Evolutionary conservation across 2,113 vertebrate genomes (phyloP).

Genomic region (Tachysurus fulvidraco): DNA sequence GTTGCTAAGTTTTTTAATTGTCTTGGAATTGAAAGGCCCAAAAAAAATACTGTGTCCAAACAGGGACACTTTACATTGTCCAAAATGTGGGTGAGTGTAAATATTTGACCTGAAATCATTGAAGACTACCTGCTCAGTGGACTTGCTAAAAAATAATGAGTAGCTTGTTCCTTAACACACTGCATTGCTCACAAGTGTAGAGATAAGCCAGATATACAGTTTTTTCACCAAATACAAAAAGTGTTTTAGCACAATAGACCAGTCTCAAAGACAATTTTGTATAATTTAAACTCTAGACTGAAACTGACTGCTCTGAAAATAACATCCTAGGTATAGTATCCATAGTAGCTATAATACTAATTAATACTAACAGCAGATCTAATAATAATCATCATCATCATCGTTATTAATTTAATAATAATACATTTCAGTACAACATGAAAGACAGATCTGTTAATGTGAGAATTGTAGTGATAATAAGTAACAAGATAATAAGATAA

Average conservation of each 20-base stretch:
- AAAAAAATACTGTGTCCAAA: neutral
- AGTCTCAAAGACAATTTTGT: too few species aligned
- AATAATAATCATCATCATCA: too few species aligned
- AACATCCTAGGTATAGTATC: neutral
- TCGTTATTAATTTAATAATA: too few species aligned
- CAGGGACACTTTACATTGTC: slow-evolving; percentile 14
- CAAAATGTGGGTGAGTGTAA: slow-evolving; percentile 26
- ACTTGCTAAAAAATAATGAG: slow-evolving; percentile 20
- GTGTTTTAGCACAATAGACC: too few species aligned
- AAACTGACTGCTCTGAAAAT: neutral
- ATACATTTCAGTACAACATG: neutral
- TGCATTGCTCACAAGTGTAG: neutral
- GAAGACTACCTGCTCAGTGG: neutral
- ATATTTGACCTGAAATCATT: slow-evolving; percentile 30
- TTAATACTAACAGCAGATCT: neutral
- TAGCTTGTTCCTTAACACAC: neutral
- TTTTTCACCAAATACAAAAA: neutral
- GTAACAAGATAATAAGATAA: too few species aligned
- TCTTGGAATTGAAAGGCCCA: slow-evolving; percentile 6
- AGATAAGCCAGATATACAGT: slow-evolving; percentile 3
- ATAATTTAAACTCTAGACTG: neutral
- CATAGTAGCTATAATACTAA: neutral
- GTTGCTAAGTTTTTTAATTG: slow-evolving; percentile 8
- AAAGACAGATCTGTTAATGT: neutral
- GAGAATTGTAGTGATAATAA: neutral